These are phyloP conservation scores for Lichenostomus cassidix DNA, from an alignment of 2,113 vertebrate species.

Conservation along the genomic window DNA sequence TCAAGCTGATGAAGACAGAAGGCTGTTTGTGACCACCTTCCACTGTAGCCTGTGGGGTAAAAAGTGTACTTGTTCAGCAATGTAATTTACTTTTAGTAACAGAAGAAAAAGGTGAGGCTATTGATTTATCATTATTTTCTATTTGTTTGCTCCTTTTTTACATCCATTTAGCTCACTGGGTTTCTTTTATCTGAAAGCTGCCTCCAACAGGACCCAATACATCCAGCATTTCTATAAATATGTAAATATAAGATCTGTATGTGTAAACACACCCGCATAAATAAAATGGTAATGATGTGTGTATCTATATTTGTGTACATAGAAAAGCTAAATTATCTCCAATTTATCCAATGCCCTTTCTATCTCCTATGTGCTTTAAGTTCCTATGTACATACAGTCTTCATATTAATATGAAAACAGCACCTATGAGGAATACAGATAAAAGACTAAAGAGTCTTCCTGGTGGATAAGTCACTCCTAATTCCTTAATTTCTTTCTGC, in stretches of 20 bases:
- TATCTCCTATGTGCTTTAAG: background rate
- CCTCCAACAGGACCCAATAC: conserved; percentile 8
- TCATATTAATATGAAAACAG: background rate
- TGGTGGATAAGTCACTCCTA: background rate
- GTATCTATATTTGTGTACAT: conserved; percentile 35
- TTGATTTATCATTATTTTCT: conserved; percentile 10
- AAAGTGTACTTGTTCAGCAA: background rate
- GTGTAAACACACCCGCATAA: conserved; percentile 55
- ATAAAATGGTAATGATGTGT: conserved; percentile 57
- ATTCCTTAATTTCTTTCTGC: conserved; percentile 19
- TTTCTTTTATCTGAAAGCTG: conserved; percentile 17
- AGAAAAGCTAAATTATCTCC: conserved; percentile 49
- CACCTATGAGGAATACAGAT: conserved; percentile 25
- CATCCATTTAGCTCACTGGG: background rate
- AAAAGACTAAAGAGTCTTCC: background rate
- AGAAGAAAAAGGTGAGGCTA: background rate
- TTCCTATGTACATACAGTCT: background rate
- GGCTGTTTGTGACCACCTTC: background rate
- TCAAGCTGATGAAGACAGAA: background rate
- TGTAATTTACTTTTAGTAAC: background rate
- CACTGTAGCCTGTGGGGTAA: background rate
- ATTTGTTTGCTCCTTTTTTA: conserved; percentile 16
- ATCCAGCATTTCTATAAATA: conserved; percentile 39
- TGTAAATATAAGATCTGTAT: conserved; percentile 49
- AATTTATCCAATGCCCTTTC: conserved; percentile 22